Evolutionary conservation across 2,888 invertebrate genomes (phyloP), one percentile per base, ranked within the genome.

Genomic region (Sclerodermus sp.): DNA sequence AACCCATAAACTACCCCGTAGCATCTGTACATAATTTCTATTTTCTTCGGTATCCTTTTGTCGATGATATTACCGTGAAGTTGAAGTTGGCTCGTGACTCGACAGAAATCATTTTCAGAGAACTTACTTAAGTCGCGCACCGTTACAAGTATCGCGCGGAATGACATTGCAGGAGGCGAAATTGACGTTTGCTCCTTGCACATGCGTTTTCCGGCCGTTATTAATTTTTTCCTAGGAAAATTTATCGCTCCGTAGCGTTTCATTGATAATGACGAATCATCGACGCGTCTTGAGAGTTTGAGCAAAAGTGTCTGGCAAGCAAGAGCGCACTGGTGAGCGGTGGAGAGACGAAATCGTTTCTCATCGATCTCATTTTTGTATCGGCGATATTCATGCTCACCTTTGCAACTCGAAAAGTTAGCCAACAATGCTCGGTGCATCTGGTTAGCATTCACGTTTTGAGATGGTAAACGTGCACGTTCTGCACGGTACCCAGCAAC

Each of bases 381-480:
- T n/a, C n/a, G n/a, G n/a, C n/a, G n/a, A n/a, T n/a, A n/a, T n/a
- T n/a, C n/a, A n/a, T n/a, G n/a, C 5, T 38, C 41, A 49, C 42
- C 44, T 44, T 45, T 42, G 42, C 38, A 43, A 18, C 18, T 39
- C 46, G 30, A 40, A 29, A 42, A 51, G 39, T 41, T 51, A 49
- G 45, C 45, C 50, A 46, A 49, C 45, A 47, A 53, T 53, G 49
- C 47, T 53, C 51, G 47, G 50, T 48, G 60, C 53, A 56, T 56
- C 57, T 58, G 55, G 56, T 58, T 58, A 58, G 49, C 47, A 60
- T 60, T 56, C 51, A 45, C 39, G 48, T 48, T 53, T 56, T 48
- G 42, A 45, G 47, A 17, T 40, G 38, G 45, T 43, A 40, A 50
- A 50, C 48, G 49, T 45, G 49, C 44, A 40, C 47, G 29, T 40